Evolutionary conservation across 2,113 vertebrate genomes (phyloP).

Genomic region (Ivindomyrus marchei): DNA sequence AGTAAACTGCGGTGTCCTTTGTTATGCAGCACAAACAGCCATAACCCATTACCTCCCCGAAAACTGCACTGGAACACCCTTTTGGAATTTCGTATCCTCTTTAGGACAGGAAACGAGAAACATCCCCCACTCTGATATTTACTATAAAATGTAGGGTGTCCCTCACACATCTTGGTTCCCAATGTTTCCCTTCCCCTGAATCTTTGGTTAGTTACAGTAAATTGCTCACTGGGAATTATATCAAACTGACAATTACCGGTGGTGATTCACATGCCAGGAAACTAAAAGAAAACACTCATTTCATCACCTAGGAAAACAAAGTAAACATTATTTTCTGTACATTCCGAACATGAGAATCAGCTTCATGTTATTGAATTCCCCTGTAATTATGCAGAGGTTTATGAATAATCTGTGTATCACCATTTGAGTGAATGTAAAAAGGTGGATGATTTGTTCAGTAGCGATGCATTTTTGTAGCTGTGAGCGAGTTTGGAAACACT

Average conservation of each 20-base stretch:
- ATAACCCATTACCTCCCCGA: not conserved
- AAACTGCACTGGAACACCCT: not conserved
- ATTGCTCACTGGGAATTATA: not conserved
- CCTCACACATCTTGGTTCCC: not conserved
- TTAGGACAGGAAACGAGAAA: not conserved
- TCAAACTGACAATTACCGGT: slow-evolving; percentile 1
- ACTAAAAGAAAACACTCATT: not conserved
- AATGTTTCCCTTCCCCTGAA: not conserved
- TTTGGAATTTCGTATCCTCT: not conserved
- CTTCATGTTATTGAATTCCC: not conserved
- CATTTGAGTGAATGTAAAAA: not conserved
- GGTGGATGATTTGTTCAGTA: not conserved
- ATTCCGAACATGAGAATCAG: not conserved
- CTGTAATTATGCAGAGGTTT: not conserved
- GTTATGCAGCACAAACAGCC: not conserved
- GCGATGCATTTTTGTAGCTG: not conserved
- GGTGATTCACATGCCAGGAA: not conserved
- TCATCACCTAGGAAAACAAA: not conserved
- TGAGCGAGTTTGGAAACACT: not conserved
- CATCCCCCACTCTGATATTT: not conserved
- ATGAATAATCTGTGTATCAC: slow-evolving; percentile 9
- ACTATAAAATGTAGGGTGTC: not conserved
- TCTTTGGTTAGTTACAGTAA: not conserved
- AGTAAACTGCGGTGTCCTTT: not conserved
- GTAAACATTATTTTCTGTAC: not conserved